These are phyloP conservation scores for Apostichopus parvimensis DNA, from an alignment of 35 echinoderm and acorn worm species.

Conservation along the genomic window DNA sequence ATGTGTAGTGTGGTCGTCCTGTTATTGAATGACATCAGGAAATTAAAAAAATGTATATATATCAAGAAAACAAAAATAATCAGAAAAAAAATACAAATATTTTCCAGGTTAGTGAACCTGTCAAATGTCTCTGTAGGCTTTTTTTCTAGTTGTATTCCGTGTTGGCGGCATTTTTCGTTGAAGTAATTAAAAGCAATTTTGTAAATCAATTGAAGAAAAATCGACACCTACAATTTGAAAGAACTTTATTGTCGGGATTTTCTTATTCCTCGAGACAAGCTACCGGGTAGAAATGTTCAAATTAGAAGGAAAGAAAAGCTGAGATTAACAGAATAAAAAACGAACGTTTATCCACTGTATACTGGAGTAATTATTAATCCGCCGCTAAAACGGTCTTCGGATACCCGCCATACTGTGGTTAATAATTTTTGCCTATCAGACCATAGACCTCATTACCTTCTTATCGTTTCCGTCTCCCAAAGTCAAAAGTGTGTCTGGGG, in stretches of 20 bases:
- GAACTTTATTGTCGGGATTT: background rate
- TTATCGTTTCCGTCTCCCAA: too few relatives aligned
- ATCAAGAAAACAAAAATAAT: too few relatives aligned
- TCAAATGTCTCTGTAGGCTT: background rate
- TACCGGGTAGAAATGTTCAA: background rate
- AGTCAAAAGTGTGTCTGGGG: too few relatives aligned
- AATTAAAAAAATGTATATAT: too few relatives aligned
- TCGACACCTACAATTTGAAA: background rate
- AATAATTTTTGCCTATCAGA: background rate
- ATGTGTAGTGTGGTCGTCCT: too few relatives aligned
- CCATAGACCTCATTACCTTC: background rate
- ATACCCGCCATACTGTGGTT: too few relatives aligned
- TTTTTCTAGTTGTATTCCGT: background rate
- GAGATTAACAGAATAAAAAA: background rate
- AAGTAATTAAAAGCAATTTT: background rate
- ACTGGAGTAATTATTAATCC: too few relatives aligned
- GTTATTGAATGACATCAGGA: too few relatives aligned
- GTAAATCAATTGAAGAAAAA: background rate
- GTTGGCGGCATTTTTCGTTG: background rate
- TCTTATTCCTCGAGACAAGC: background rate
- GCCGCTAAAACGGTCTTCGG: too few relatives aligned
- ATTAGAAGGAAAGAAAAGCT: background rate
- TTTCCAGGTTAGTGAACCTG: background rate
- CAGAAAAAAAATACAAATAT: background rate
- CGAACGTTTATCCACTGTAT: background rate